Base-by-base conservation (phyloP, 1,140 invertebrate genomes). In the Penaeus chinensis region DNA sequence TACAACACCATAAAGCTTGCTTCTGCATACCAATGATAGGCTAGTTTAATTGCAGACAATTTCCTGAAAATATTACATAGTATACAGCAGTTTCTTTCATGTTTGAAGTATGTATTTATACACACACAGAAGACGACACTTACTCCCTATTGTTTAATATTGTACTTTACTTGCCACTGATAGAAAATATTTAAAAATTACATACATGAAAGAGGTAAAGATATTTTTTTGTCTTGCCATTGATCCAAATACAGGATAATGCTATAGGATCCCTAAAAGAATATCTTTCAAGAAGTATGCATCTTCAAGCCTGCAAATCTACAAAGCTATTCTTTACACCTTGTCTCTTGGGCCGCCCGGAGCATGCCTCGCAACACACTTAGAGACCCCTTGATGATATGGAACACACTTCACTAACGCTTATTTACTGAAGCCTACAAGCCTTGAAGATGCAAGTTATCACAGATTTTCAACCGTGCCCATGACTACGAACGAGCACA, bases 161-260 rank as follows among this genome's bases (percentile, higher is more conserved):
- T 87, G 86, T 87, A 87, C 86, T 87, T 87, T 87, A 82, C 80
- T 87, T 87, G 78, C 84, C 80, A 87, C 62, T 77, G 80, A 87
- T 82, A 87, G 80, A 87, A 87, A 87, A 81, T 83, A 82, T 74
- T 83, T 87, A 71, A 62, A 62, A 78, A 65, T 87, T 82, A 82
- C 66, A 87, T 27, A 74, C 61, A 82, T 76, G 80, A 77, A 87
- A 87, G 86, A 82, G 86, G 80, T 87, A 83, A 82, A 87, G 86
- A 87, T 77, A 69, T 74, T 80, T 85, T 66, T 69, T 69, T 87
- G 80, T 83, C 74, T 87, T 87, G 86, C 86, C 79, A 82, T 82
- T 87, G 81, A 87, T 87, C 79, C 80, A 76, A 82, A 42, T 47
- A 82, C 60, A 82, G 69, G 47, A 87, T 83, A 87, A 87, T 87